Evolutionary conservation across 2,113 vertebrate genomes (phyloP).

Genomic region (Cyanocitta stelleri): DNA sequence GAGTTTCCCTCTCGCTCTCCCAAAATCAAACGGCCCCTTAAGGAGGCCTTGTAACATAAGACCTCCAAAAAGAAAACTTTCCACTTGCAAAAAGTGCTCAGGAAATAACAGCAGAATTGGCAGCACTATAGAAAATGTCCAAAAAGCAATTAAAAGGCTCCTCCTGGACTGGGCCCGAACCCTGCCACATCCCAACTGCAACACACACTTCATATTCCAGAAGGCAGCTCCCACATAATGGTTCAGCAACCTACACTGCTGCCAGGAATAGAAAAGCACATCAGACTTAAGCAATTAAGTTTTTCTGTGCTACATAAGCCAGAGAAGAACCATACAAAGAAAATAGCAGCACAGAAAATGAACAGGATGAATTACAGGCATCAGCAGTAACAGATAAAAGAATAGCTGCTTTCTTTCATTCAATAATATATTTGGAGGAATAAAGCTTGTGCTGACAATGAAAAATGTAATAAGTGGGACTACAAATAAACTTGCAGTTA

Average conservation of each 20-base stretch:
- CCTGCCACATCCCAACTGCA: conserved; percentile 22
- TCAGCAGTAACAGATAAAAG: conserved; percentile 29
- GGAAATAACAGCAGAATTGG: neutral
- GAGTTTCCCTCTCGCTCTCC: neutral
- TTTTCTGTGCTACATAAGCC: conserved; percentile 8
- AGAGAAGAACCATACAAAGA: neutral
- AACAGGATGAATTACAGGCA: conserved; percentile 37
- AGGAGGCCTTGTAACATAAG: neutral
- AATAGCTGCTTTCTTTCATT: conserved; percentile 42
- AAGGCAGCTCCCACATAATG: conserved; percentile 58
- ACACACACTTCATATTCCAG: conserved; percentile 32
- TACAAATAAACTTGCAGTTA: conserved; percentile 44
- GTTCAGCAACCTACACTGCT: conserved; percentile 43
- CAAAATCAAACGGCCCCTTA: neutral
- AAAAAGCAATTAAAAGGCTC: conserved; percentile 19
- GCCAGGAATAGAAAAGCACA: conserved; percentile 58
- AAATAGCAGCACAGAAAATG: conserved; percentile 28
- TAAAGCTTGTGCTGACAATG: conserved; percentile 56
- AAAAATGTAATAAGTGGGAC: conserved; percentile 31
- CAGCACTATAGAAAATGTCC: neutral
- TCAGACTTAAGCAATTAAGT: conserved; percentile 53
- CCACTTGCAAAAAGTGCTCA: neutral
- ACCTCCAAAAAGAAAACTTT: neutral
- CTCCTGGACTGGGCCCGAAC: neutral
- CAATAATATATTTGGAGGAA: conserved; percentile 30